These are phyloP conservation scores for Melospiza georgiana DNA, from an alignment of 2,113 vertebrate species.

Conservation along the genomic window DNA sequence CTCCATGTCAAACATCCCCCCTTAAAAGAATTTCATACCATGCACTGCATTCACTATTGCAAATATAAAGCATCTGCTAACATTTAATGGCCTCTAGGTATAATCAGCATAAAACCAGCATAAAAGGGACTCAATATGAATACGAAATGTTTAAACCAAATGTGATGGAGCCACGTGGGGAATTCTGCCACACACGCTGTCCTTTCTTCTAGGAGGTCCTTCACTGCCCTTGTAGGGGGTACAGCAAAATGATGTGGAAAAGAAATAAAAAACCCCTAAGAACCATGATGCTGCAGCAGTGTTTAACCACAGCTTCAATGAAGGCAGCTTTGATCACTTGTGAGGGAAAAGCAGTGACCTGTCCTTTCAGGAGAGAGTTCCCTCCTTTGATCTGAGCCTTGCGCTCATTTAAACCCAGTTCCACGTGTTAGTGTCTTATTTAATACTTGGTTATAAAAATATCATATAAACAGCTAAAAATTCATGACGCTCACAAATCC, in stretches of 20 bases:
- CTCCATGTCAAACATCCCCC: slow-evolving; percentile 20
- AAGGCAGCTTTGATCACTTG: slow-evolving; percentile 36
- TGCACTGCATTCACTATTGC: not conserved
- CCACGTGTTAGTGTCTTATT: not conserved
- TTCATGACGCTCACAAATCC: not conserved
- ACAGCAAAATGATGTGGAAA: not conserved
- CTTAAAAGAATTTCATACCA: not conserved
- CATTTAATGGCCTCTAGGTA: slow-evolving; percentile 60
- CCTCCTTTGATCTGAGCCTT: not conserved
- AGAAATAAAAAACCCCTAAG: not conserved
- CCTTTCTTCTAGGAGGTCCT: slow-evolving; percentile 52
- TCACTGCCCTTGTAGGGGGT: slow-evolving; percentile 24
- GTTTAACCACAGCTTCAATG: slow-evolving; percentile 26
- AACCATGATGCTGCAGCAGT: not conserved
- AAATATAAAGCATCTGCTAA: slow-evolving; percentile 34
- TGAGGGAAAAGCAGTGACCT: not conserved
- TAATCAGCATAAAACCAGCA: slow-evolving; percentile 52
- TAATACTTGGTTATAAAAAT: slow-evolving; percentile 10
- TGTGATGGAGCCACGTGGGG: slow-evolving; percentile 2
- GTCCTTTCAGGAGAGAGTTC: not conserved
- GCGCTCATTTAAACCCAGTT: not conserved
- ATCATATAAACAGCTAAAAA: slow-evolving; percentile 13
- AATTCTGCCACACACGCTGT: slow-evolving; percentile 10
- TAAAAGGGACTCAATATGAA: slow-evolving; percentile 38
- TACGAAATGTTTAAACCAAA: slow-evolving; percentile 37